Evolutionary conservation across 2,888 invertebrate species (phyloP).

Genomic region (Nowickia ferox): DNA sequence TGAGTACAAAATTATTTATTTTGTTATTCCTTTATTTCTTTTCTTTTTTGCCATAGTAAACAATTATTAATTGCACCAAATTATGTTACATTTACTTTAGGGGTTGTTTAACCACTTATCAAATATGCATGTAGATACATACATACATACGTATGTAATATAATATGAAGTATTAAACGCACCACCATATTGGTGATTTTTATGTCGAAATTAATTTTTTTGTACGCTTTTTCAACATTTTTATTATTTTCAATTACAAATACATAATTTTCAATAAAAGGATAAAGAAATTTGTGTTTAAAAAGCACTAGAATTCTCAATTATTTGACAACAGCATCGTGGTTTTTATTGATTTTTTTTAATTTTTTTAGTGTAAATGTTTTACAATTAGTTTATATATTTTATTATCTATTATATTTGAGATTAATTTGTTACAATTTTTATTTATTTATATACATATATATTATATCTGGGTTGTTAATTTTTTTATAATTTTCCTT

Average conservation of each 20-base stretch:
- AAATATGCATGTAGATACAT: no score
- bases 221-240: background rate
- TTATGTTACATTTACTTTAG: constrained; percentile 42
- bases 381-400: background rate
- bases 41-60: constrained; percentile 1
- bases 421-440: constrained; percentile 3
- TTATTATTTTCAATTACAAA: constrained; percentile 14
- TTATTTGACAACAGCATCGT: background rate
- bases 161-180: constrained; percentile 17
- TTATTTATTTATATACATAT: constrained; percentile 21
- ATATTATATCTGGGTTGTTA: constrained; percentile 21
- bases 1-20: background rate
- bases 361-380: background rate
- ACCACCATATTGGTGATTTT: constrained; percentile 22
- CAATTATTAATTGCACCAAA: constrained; percentile 27
- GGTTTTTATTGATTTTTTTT: constrained; percentile 56
- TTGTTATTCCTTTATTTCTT: background rate
- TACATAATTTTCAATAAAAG: background rate
- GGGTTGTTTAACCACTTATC: constrained; percentile 47
- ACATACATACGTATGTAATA: background rate
- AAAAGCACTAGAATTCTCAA: background rate
- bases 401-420: constrained; percentile 4
- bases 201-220: background rate
- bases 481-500: constrained; percentile 47
- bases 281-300: background rate